Evolutionary conservation across 2,797 vertebrate genomes (phyloP), one percentile per base, ranked within the genome.

Genomic region (Gymnothorax reevesii): DNA sequence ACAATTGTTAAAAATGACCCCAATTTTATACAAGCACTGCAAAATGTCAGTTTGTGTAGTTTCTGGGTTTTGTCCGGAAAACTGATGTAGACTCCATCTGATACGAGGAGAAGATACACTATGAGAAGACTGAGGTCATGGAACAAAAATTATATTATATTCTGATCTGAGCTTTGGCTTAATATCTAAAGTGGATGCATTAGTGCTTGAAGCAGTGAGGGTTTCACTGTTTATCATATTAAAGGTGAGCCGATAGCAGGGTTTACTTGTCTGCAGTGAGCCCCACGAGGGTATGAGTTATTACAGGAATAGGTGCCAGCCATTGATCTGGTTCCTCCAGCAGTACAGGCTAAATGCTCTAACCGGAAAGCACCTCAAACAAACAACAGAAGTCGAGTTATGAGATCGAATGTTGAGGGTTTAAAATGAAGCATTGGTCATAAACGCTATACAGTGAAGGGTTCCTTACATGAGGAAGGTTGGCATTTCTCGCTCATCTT

Each of bases 121-220:
- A 54, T 55, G 52, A 8, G 17, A 10, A 22, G 77, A 54, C 33
- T 79, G 75, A 20, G 75, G 7, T 52, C 8, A 79, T 79, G 75
- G 75, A 80, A 80, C 6, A 54, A 42, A 22, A 73, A 73, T n/a
- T 0, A 9, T 1, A 80, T 80, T n/a, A 20, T 54, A 54, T 80
- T 42, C 33, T 42, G 77, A 54, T 22, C 52, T 22, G 75, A 79
- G 4, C 49, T 7, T 22, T 80, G 77, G 33, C 52, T 52, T 80
- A 52, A 80, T 55, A 80, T 55, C 77, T 52, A 10, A 80, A 54
- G 77, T 55, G 49, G 75, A 52, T 52, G 77, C 77, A 80, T 80
- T 80, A 80, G 77, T 55, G 17, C 55, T 80, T 54, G 77, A n/a
- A 54, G 77, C 77, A 54, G 77, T 80, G 77, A 80, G 22, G 77